Conservation (phyloP, 2,113 vertebrate genomes). For the Rattus rattus region DNA sequence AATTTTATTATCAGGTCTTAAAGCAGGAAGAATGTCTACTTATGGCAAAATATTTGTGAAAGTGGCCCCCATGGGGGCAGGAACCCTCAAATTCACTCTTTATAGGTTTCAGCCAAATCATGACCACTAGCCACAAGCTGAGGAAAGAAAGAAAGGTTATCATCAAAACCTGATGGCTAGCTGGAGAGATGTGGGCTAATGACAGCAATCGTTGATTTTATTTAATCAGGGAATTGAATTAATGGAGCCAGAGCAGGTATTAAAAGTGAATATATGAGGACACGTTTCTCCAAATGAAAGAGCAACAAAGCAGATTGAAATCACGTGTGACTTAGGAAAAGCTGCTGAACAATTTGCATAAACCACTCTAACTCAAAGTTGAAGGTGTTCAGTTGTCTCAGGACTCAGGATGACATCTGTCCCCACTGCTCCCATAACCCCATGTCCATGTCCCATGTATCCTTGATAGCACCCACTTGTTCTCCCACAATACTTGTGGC, state of each 20-base stretch:
- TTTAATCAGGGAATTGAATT: neutral
- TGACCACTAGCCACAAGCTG: neutral
- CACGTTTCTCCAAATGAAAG: neutral
- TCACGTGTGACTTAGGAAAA: neutral
- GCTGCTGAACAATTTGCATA: neutral
- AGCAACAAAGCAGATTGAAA: neutral
- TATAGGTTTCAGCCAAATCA: neutral
- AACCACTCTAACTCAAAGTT: neutral
- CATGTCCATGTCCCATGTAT: neutral
- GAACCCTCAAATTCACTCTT: neutral
- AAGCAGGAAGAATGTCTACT: neutral
- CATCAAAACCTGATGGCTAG: neutral
- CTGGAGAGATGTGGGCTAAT: neutral
- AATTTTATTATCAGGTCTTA: neutral
- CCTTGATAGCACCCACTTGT: neutral
- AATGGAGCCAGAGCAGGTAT: neutral
- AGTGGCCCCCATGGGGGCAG: neutral
- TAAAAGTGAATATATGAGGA: neutral
- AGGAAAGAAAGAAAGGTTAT: neutral
- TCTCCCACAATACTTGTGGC: neutral
- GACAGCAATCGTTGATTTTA: neutral
- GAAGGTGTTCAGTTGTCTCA: neutral
- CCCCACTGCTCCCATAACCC: neutral
- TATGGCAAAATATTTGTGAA: conserved; percentile 30
- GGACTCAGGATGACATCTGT: neutral